Percentiles rank a stretch among this genome's conserved stretches.
Evolutionary conservation across 92 coral and sea anemone genomes (phyloP).

Genomic region (Umimayanthus chanpuru): DNA sequence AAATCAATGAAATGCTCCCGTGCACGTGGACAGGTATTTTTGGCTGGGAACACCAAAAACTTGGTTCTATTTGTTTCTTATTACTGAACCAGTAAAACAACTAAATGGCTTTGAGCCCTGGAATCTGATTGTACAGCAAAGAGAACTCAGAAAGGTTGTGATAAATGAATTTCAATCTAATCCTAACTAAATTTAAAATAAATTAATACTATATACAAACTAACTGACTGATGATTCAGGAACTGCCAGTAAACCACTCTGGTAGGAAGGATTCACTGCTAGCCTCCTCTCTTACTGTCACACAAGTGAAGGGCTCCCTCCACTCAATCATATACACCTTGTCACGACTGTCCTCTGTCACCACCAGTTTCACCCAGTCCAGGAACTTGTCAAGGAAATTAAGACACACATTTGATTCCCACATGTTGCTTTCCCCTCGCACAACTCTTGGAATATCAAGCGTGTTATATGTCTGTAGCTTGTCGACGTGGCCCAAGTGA

Average conservation of each 20-base stretch:
- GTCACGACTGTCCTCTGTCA: conserved; percentile 63
- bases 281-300: conserved; percentile 55
- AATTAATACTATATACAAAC: background rate
- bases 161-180: background rate
- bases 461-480: conserved; percentile 90
- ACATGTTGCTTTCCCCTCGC: conserved; percentile 65
- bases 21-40: too few species aligned
- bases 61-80: too few species aligned
- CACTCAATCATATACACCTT: conserved; percentile 86
- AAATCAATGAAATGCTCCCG: too few species aligned
- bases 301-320: conserved; percentile 76
- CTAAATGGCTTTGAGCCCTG: too few species aligned
- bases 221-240: background rate
- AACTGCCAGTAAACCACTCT: conserved; percentile 69
- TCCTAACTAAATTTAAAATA: background rate
- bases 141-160: too few species aligned
- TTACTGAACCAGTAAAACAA: too few species aligned
- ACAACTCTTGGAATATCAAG: conserved; percentile 85
- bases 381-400: conserved; percentile 86
- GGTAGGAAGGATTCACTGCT: conserved; percentile 72
- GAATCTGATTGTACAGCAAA: background rate
- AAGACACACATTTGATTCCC: conserved; percentile 86
- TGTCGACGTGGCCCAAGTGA: conserved; percentile 77
- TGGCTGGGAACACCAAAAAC: too few species aligned
- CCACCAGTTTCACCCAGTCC: conserved; percentile 81